These are phyloP conservation scores for Conus ventricosus DNA, from an alignment of 1,140 invertebrate species.

Conservation along the genomic window DNA sequence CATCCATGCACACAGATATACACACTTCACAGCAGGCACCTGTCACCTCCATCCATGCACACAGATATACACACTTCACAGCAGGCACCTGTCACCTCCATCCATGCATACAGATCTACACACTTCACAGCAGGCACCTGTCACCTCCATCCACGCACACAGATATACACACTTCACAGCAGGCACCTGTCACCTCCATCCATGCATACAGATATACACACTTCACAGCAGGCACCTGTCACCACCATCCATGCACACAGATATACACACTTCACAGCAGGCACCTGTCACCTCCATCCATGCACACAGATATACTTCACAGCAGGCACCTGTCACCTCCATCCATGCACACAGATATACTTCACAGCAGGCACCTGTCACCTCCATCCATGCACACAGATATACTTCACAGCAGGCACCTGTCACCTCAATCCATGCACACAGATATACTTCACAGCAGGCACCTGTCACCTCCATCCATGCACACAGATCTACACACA, in stretches of 20 bases:
- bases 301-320: conserved; percentile 25
- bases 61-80: conserved; percentile 11
- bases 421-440: conserved; percentile 20
- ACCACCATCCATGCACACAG: conserved; percentile 26
- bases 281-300: conserved; percentile 13
- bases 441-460: conserved; percentile 3
- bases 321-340: neutral
- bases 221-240: neutral
- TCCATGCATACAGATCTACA: conserved; percentile 24
- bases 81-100: neutral
- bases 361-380: conserved; percentile 2
- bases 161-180: neutral
- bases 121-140: neutral
- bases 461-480: conserved; percentile 13
- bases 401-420: neutral
- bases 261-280: neutral
- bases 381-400: conserved; percentile 25
- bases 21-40: neutral
- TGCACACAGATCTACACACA: conserved; percentile 17
- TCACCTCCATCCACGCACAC: conserved; percentile 28
- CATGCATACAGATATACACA: conserved; percentile 28
- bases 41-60: conserved; percentile 23
- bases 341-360: conserved; percentile 29
- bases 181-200: neutral
- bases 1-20: conserved; percentile 26